Percentiles rank a stretch among this genome's conserved stretches.
Conservation (phyloP, 2,888 invertebrate genomes). For the Drosophila atripex region DNA sequence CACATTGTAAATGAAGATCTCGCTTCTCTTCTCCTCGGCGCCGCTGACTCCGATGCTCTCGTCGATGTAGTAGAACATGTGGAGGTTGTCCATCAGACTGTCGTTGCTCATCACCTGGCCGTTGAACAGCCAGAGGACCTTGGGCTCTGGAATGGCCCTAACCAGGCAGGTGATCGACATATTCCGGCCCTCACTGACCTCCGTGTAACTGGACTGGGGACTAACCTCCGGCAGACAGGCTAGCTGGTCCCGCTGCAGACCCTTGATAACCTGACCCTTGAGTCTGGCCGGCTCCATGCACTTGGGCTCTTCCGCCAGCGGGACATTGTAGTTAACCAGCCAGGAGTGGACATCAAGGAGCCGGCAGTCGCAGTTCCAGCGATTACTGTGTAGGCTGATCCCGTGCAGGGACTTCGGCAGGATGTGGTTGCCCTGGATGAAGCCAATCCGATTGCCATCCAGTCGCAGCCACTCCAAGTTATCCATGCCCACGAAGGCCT, state of each 20-base stretch:
- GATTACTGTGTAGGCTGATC: slow-evolving; percentile 92
- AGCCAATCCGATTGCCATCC: slow-evolving; percentile 91
- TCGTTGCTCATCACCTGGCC: slow-evolving; percentile 92
- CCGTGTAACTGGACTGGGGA: slow-evolving; percentile 90
- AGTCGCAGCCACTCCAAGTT: slow-evolving; percentile 93
- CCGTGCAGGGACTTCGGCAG: slow-evolving; percentile 91
- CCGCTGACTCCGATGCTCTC: slow-evolving; percentile 87
- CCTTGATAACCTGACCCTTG: slow-evolving; percentile 88
- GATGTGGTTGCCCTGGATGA: slow-evolving; percentile 88
- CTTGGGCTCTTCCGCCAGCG: slow-evolving; percentile 90
- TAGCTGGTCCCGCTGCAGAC: slow-evolving; percentile 88
- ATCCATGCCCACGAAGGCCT: slow-evolving; percentile 91
- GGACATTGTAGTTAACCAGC: slow-evolving; percentile 90
- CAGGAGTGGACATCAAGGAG: slow-evolving; percentile 90
- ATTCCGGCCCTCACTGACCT: slow-evolving; percentile 92
- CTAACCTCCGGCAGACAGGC: slow-evolving; percentile 92
- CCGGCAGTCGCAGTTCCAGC: slow-evolving; percentile 95
- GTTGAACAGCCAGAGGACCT: slow-evolving; percentile 93
- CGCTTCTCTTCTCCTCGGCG: slow-evolving; percentile 89
- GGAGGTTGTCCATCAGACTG: slow-evolving; percentile 88
- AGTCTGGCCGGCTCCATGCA: slow-evolving; percentile 90
- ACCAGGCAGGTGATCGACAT: slow-evolving; percentile 92
- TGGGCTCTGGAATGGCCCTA: slow-evolving; percentile 91
- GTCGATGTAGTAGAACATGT: slow-evolving; percentile 89
- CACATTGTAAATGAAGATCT: slow-evolving; percentile 91